Conservation (phyloP, 92 coral and sea anemone genomes). For the Umimayanthus chanpuru region DNA sequence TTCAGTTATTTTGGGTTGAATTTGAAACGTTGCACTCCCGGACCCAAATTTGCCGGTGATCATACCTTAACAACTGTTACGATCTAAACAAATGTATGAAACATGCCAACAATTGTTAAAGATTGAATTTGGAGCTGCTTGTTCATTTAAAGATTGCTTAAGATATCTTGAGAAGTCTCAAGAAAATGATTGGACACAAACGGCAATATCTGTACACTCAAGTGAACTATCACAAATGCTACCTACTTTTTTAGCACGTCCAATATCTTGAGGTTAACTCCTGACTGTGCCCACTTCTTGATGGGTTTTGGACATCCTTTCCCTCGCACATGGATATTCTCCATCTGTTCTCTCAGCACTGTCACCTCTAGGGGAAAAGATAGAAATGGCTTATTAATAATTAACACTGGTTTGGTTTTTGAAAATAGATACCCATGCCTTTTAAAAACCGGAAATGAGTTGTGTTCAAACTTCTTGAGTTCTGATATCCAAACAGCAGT, state of each 20-base stretch:
- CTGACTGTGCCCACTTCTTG: constrained; percentile 98
- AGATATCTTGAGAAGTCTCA: too few relatives aligned
- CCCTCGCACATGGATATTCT: constrained; percentile 90
- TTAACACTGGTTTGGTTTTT: background rate
- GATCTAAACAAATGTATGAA: background rate
- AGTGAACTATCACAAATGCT: background rate
- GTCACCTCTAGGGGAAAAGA: constrained; percentile 70
- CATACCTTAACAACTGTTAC: too few relatives aligned
- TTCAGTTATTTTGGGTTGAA: too few relatives aligned
- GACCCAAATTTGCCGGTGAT: too few relatives aligned
- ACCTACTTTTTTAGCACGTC: constrained; percentile 92
- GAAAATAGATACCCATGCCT: too few relatives aligned
- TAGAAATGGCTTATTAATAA: background rate
- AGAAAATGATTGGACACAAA: background rate
- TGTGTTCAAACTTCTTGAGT: too few relatives aligned
- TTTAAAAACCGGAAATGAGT: too few relatives aligned
- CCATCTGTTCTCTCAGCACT: constrained; percentile 72
- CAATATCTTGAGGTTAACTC: constrained; percentile 87
- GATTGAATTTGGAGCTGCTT: background rate
- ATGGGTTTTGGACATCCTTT: constrained; percentile 94
- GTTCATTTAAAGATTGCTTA: background rate
- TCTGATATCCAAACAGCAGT: too few relatives aligned
- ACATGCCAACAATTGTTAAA: too few relatives aligned
- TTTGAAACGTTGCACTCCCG: too few relatives aligned
- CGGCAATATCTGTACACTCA: background rate